Evolutionary conservation across 2,888 invertebrate genomes (phyloP), one percentile per base, ranked within the genome.

Genomic region (Thecophora atra): DNA sequence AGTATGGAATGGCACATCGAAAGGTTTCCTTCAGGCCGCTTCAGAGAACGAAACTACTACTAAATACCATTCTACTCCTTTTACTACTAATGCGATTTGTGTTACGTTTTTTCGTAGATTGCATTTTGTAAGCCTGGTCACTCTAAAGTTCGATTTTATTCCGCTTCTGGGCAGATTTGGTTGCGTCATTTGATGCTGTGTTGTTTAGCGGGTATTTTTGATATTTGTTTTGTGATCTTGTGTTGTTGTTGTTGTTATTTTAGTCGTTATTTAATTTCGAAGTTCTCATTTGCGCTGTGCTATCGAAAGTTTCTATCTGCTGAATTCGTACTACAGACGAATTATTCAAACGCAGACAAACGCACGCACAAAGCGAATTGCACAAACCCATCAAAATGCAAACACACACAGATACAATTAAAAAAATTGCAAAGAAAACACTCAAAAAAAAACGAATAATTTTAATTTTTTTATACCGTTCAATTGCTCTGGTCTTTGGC

Each of bases 181-280:
- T 64, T 71, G 72, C 28, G 77, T 76, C 73, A 76, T 63, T 44
- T 75, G 74, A 73, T 64, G 73, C 52, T 76, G 72, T 69, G 73
- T 72, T 68, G 77, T 71, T 67, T 73, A 67, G 47, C 6, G 47
- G 47, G 58, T 51, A 51, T 51, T 51, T 15, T 51, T 51, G 37
- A 42, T 54, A 4, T 51, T 51, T 51, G 51, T 51, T 37, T 52
- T 54, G 56, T 62, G 28, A 65, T 60, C 63, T 65, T 54, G 54
- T 42, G 47, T 68, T 71, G 51, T 67, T 68, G 71, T 65, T 47
- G 68, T 71, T 58, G 54, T 64, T 28, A 63, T 71, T 58, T 54
- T 64, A 58, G 37, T 69, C 26, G 17, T 60, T 28, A 58, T 58
- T 58, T 58, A 58, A 58, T 58, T 58, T 15, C 58, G 26, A 28